Conservation (phyloP, 2,888 invertebrate species). For the Coleophora deauratella region DNA sequence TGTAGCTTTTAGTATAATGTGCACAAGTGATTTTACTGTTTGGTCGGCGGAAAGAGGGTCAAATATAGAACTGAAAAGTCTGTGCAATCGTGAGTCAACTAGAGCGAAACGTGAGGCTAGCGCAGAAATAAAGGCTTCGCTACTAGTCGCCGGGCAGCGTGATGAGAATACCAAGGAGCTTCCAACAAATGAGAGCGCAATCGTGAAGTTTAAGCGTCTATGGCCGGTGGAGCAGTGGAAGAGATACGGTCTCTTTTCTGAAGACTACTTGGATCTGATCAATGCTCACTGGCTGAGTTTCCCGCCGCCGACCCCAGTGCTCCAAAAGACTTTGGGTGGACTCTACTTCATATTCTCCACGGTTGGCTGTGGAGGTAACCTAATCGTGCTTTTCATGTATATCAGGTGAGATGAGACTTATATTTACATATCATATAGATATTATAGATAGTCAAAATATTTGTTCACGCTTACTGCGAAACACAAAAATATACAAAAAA, state of each 20-base stretch:
- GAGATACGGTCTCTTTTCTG: slow-evolving; percentile 69
- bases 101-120: slow-evolving; percentile 5
- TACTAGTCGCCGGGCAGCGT: background rate
- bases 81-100: background rate
- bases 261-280: slow-evolving; percentile 73
- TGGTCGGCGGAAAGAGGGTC: too few species aligned
- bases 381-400: slow-evolving; percentile 82
- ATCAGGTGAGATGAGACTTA: slow-evolving; percentile 70
- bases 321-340: slow-evolving; percentile 76
- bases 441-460: too few species aligned
- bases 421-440: background rate
- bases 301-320: slow-evolving; percentile 72
- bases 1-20: slow-evolving; percentile 31
- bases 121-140: background rate
- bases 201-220: slow-evolving; percentile 42
- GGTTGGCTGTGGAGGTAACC: slow-evolving; percentile 81
- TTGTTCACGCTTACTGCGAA: too few species aligned
- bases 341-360: slow-evolving; percentile 77
- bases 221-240: slow-evolving; percentile 70
- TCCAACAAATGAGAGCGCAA: background rate
- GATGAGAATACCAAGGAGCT: background rate
- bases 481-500: too few species aligned
- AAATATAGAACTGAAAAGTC: background rate
- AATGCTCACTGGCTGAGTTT: slow-evolving; percentile 84
- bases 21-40: slow-evolving; percentile 21